Evolutionary conservation across 2,797 vertebrate genomes (phyloP).

Genomic region (Cryptoprocta ferox): DNA sequence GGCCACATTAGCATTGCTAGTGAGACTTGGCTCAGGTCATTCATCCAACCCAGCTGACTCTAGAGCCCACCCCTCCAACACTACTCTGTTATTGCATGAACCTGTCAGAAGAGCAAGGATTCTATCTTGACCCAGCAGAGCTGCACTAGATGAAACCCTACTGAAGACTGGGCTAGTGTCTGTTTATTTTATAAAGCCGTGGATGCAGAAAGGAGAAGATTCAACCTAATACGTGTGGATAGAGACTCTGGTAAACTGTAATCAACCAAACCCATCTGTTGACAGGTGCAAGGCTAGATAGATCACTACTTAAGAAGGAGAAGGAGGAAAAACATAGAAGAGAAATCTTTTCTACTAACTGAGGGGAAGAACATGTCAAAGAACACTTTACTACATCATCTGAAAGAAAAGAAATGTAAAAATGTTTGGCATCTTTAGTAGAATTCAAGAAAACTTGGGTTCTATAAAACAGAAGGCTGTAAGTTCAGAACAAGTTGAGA

Average conservation of each 20-base stretch:
- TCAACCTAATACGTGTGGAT: neutral
- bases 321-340: neutral
- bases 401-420: conserved; percentile 14
- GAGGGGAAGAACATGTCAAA: neutral
- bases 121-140: neutral
- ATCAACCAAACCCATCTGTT: neutral
- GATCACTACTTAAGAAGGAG: neutral
- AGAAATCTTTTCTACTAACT: neutral
- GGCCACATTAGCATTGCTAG: neutral
- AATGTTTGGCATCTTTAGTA: neutral
- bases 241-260: conserved; percentile 5
- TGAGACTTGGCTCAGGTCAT: neutral
- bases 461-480: neutral
- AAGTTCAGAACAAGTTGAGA: neutral
- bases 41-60: neutral
- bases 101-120: neutral
- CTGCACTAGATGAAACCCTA: neutral
- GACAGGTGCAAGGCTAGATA: neutral
- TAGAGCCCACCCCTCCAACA: neutral
- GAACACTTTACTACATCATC: neutral
- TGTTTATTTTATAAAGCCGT: conserved; percentile 30
- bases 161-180: neutral
- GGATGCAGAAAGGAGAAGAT: neutral
- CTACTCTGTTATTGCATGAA: neutral
- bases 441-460: neutral